These are phyloP conservation scores for Prosapia bicincta DNA, from an alignment of 2,888 invertebrate genomes.

Conservation along the genomic window DNA sequence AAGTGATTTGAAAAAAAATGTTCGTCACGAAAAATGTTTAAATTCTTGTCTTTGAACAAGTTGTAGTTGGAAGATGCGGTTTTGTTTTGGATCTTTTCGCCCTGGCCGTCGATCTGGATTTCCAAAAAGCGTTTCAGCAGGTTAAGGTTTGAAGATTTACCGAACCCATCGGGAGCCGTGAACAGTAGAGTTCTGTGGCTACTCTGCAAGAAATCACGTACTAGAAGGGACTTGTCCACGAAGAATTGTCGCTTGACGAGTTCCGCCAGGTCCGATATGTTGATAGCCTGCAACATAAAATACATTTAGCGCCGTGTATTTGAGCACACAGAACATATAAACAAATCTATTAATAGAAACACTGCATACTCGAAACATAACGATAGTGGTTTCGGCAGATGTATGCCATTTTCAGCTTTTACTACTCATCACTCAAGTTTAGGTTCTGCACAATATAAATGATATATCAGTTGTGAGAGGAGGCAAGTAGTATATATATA, in stretches of 20 bases:
- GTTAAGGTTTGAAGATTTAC: neutral
- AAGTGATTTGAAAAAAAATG: neutral
- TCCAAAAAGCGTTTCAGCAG: neutral
- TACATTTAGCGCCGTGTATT: too few species aligned
- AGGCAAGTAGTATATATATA: too few species aligned
- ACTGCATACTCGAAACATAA: too few species aligned
- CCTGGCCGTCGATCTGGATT: neutral
- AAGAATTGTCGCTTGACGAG: neutral
- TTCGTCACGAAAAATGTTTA: neutral
- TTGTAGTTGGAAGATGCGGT: neutral
- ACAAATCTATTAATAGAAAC: too few species aligned
- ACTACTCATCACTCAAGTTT: too few species aligned
- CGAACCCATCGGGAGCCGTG: neutral
- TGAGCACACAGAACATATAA: too few species aligned
- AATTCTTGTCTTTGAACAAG: neutral
- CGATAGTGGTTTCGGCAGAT: too few species aligned
- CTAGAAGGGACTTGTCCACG: neutral
- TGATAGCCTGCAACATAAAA: too few species aligned
- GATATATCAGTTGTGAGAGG: too few species aligned
- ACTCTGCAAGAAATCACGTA: neutral
- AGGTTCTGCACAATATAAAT: too few species aligned
- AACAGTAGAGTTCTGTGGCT: neutral
- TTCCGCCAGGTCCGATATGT: too few species aligned
- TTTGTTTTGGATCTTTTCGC: neutral
- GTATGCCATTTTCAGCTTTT: too few species aligned